Percentiles rank a stretch among this genome's conserved stretches.
phyloP scores from a whole-genome alignment of 2,797 vertebrate species.

The Cirrhinus mrigala region DNA sequence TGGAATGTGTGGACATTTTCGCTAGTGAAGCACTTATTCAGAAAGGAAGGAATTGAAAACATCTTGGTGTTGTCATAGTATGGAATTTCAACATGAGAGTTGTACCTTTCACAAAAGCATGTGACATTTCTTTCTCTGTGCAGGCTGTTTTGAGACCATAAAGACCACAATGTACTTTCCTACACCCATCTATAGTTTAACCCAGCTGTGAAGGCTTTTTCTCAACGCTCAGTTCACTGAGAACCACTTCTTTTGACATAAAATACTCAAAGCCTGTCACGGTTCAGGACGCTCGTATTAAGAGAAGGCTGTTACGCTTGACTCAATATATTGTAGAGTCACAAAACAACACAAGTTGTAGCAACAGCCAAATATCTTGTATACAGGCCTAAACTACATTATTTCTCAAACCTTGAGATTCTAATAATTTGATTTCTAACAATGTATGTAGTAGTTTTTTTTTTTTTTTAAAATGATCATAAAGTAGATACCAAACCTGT shows the following conservation, averaged over 20 bases:
- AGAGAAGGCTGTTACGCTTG: background rate
- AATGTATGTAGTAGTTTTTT: too few species aligned
- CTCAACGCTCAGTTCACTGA: background rate
- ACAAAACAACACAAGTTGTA: background rate
- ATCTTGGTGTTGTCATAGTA: conserved; percentile 16
- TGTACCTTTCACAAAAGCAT: conserved; percentile 47
- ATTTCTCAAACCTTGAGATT: background rate
- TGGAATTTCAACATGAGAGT: conserved; percentile 22
- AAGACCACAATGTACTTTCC: conserved; percentile 5
- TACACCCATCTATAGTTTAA: background rate
- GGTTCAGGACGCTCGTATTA: background rate
- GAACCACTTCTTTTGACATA: background rate
- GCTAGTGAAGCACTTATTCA: conserved; percentile 24
- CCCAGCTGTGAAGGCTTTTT: background rate
- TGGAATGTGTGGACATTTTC: conserved; percentile 16
- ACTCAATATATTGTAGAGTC: background rate
- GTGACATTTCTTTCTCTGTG: conserved; percentile 23
- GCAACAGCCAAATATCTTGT: background rate
- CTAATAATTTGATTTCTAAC: background rate
- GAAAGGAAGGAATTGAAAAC: conserved; percentile 30
- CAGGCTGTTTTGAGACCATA: background rate
- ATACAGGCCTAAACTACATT: background rate
- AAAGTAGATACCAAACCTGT: too few species aligned
- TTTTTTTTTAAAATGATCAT: too few species aligned
- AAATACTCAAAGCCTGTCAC: background rate